Conservation (phyloP, 2,888 invertebrate genomes). For the Cephus pygmeus region DNA sequence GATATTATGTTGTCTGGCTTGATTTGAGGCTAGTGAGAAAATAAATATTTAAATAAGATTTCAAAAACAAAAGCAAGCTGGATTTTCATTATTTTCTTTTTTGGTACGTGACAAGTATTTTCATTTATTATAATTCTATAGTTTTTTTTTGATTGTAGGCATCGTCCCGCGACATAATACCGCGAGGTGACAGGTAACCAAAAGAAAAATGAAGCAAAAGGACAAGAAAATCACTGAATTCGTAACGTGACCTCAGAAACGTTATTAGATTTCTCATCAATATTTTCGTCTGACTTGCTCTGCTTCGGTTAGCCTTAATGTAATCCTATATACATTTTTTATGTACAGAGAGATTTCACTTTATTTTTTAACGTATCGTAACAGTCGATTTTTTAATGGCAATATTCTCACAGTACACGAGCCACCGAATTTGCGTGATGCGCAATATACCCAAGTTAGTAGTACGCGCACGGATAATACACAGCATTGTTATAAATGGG, state of each 20-base stretch:
- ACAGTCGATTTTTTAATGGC: not conserved
- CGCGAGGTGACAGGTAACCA: not conserved
- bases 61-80: not conserved
- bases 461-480: not conserved
- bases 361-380: not conserved
- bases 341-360: not conserved
- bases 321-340: not conserved
- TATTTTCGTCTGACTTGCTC: not conserved
- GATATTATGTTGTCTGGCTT: not conserved
- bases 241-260: not conserved
- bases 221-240: not conserved
- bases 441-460: not conserved
- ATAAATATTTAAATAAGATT: not conserved
- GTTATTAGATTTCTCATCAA: not conserved
- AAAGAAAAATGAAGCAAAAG: not conserved
- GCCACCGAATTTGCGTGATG: not conserved
- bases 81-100: not conserved
- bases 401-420: not conserved
- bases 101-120: not conserved
- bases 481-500: not conserved
- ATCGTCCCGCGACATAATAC: not conserved
- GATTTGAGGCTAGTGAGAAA: not conserved
- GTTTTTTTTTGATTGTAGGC: not conserved
- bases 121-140: not conserved
- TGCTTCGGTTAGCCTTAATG: not conserved